Conservation (phyloP, 1,140 invertebrate genomes). For the Rhynchophorus ferrugineus region DNA sequence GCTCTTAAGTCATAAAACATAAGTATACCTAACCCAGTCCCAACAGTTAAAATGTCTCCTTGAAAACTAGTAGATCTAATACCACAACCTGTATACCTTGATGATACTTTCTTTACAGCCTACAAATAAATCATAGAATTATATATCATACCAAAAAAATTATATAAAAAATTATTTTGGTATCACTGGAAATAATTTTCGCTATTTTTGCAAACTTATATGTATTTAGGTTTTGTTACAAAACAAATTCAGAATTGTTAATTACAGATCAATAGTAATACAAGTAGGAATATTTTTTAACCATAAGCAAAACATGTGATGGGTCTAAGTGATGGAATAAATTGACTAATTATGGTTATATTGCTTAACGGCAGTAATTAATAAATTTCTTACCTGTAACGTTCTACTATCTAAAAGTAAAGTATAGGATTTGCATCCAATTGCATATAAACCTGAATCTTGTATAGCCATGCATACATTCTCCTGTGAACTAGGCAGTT, state of each 20-base stretch:
- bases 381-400: slow-evolving; percentile 51
- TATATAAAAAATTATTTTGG: no score
- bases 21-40: slow-evolving; percentile 83
- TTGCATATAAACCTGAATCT: slow-evolving; percentile 77
- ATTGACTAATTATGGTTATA: neutral
- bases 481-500: slow-evolving; percentile 82
- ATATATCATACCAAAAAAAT: neutral
- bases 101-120: slow-evolving; percentile 58
- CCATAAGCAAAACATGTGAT: no score
- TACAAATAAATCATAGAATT: slow-evolving; percentile 15
- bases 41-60: slow-evolving; percentile 83
- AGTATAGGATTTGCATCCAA: slow-evolving; percentile 90
- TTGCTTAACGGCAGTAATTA: neutral
- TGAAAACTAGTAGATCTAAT: slow-evolving; percentile 88
- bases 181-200: no score
- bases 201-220: no score
- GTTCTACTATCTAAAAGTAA: slow-evolving; percentile 81
- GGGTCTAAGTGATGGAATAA: no score
- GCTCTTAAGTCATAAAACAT: slow-evolving; percentile 91
- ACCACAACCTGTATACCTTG: slow-evolving; percentile 73
- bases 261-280: no score
- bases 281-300: no score
- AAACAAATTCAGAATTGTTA: no score
- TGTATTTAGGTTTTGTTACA: no score
- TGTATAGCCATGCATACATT: slow-evolving; percentile 87